Conservation (phyloP, 2,888 invertebrate species). For the Ceriagrion tenellum region DNA sequence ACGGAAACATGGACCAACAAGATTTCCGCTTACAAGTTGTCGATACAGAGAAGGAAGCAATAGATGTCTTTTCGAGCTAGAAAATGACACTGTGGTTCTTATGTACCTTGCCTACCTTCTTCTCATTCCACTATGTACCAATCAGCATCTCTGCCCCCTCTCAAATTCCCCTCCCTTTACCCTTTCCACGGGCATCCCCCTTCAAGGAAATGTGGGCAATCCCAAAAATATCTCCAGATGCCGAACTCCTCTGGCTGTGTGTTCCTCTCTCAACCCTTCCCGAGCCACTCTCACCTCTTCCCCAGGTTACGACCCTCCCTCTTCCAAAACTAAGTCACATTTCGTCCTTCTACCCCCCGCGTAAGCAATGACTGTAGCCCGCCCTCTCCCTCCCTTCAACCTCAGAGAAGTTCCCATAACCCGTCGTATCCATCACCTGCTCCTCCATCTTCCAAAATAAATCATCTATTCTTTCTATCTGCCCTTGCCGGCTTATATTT, state of each 20-base stretch:
- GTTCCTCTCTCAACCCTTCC: neutral
- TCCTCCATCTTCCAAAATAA: slow-evolving; percentile 50
- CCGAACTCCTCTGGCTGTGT: slow-evolving; percentile 53
- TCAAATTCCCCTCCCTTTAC: neutral
- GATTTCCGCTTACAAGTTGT: too few species aligned
- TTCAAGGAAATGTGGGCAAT: slow-evolving; percentile 46
- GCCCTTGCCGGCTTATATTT: slow-evolving; percentile 35
- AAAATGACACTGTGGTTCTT: too few species aligned
- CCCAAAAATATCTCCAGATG: slow-evolving; percentile 52
- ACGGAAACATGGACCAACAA: too few species aligned
- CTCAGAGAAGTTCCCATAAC: slow-evolving; percentile 25
- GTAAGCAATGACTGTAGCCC: neutral
- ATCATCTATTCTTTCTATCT: slow-evolving; percentile 43
- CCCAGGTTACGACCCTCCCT: neutral
- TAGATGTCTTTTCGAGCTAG: too few species aligned
- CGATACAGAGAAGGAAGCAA: too few species aligned
- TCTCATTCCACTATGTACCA: too few species aligned
- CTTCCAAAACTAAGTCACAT: neutral
- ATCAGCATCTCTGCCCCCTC: neutral
- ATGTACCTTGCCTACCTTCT: neutral
- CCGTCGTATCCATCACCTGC: slow-evolving; percentile 60
- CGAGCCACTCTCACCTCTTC: neutral
- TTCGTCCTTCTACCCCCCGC: neutral
- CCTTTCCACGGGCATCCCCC: neutral
- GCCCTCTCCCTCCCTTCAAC: neutral